These are phyloP conservation scores for Lutjanus erythropterus DNA, from an alignment of 2,113 vertebrate genomes.

Conservation along the genomic window DNA sequence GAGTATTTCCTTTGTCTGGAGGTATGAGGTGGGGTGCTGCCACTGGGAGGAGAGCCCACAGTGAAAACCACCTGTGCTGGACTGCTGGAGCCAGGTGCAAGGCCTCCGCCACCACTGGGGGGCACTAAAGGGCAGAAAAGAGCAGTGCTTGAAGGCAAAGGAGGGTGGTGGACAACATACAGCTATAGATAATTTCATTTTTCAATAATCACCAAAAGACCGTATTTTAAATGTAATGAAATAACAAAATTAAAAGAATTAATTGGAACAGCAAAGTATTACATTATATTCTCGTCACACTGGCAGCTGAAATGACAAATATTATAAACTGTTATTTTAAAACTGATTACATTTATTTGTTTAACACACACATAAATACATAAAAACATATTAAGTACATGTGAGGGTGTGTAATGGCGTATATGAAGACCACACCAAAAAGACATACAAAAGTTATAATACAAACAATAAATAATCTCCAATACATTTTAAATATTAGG, in stretches of 20 bases:
- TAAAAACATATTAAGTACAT: too few relatives aligned
- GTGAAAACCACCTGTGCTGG: conserved; percentile 95
- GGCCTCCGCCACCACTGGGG: conserved; percentile 85
- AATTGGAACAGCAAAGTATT: background rate
- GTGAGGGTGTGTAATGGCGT: too few relatives aligned
- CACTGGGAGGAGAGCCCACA: conserved; percentile 96
- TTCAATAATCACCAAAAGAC: background rate
- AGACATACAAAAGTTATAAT: too few relatives aligned
- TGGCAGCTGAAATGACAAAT: too few relatives aligned
- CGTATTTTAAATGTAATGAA: background rate
- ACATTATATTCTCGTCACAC: background rate
- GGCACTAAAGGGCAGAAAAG: conserved; percentile 80
- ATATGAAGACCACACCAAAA: too few relatives aligned
- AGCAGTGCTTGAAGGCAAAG: background rate
- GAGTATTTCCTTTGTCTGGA: conserved; percentile 92
- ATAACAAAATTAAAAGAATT: background rate
- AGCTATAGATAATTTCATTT: background rate
- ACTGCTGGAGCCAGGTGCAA: conserved; percentile 86
- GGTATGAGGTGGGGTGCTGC: conserved; percentile 90
- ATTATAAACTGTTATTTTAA: background rate
- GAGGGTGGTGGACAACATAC: background rate
- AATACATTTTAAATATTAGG: too few relatives aligned
- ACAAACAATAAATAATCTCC: too few relatives aligned
- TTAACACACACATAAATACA: too few relatives aligned
- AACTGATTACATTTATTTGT: too few relatives aligned